A percentile compares a stretch with the other conserved stretches of the same genome.
phyloP scores from a whole-genome alignment of 2,797 vertebrate species.

The Alfaro cultratus region DNA sequence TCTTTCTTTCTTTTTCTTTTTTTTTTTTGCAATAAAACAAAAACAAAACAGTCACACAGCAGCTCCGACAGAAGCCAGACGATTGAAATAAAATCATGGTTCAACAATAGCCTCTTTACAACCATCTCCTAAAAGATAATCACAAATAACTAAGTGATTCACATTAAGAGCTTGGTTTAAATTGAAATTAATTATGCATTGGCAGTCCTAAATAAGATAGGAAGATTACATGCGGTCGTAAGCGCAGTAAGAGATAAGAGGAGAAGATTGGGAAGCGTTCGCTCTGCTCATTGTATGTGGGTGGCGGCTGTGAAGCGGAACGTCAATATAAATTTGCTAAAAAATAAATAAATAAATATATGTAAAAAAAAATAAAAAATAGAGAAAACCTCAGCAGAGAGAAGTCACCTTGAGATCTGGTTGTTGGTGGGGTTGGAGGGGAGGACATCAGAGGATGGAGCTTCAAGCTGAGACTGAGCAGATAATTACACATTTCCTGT shows the following conservation, averaged over 20 bases:
- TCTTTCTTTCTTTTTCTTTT: no score
- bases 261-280: conserved; percentile 55
- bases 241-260: conserved; percentile 60
- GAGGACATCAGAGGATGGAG: conserved; percentile 62
- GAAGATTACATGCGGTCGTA: conserved; percentile 67
- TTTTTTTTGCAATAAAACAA: no score
- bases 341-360: conserved; percentile 19
- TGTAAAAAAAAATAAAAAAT: no score
- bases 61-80: conserved; percentile 24
- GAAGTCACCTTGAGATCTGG: conserved; percentile 74
- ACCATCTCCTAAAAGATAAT: conserved; percentile 55
- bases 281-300: conserved; percentile 62
- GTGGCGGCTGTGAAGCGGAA: conserved; percentile 68
- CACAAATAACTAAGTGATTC: conserved; percentile 52
- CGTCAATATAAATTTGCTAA: conserved; percentile 65
- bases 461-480: conserved; percentile 59
- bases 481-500: conserved; percentile 71
- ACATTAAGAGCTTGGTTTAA: conserved; percentile 75
- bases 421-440: background rate
- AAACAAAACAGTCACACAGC: conserved; percentile 34
- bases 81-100: conserved; percentile 47
- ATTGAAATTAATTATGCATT: conserved; percentile 78
- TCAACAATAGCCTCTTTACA: conserved; percentile 43
- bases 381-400: conserved; percentile 38
- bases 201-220: conserved; percentile 75